Conservation (phyloP, 2,888 invertebrate species). For the Ophraella communa region DNA sequence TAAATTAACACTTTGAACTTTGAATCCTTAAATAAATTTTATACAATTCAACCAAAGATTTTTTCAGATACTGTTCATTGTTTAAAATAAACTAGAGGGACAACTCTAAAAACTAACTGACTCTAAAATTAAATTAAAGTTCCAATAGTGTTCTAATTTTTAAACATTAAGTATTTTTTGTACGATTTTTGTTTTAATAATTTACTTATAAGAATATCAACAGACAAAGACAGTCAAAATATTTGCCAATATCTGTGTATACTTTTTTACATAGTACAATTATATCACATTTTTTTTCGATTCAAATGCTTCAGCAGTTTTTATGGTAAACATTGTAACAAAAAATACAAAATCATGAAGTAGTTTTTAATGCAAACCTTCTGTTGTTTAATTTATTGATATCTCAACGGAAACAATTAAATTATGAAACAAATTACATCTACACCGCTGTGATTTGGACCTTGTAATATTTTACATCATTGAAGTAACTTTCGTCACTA, state of each 20-base stretch:
- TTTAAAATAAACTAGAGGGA: not conserved
- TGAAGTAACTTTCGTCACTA: too few species aligned
- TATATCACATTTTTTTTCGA: conserved; percentile 47
- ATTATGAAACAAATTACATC: too few species aligned
- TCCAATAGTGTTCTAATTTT: conserved; percentile 23
- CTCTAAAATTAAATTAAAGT: conserved; percentile 20
- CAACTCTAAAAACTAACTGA: conserved; percentile 14
- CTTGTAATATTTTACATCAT: not conserved
- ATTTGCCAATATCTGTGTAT: conserved; percentile 38
- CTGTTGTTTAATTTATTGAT: too few species aligned
- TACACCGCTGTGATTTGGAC: not conserved
- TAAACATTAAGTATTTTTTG: conserved; percentile 37
- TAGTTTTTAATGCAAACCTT: not conserved
- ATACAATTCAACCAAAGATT: not conserved
- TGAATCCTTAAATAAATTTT: too few species aligned
- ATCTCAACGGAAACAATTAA: too few species aligned
- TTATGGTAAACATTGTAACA: not conserved
- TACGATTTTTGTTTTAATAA: conserved; percentile 36
- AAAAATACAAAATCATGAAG: not conserved
- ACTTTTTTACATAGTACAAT: conserved; percentile 44
- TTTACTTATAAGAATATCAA: conserved; percentile 37
- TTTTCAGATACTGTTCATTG: not conserved
- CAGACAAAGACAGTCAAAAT: conserved; percentile 41
- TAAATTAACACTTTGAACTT: too few species aligned
- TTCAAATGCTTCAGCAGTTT: conserved; percentile 39